Conservation (phyloP, 2,113 vertebrate genomes). For the Mesembrinibis cayennensis region DNA sequence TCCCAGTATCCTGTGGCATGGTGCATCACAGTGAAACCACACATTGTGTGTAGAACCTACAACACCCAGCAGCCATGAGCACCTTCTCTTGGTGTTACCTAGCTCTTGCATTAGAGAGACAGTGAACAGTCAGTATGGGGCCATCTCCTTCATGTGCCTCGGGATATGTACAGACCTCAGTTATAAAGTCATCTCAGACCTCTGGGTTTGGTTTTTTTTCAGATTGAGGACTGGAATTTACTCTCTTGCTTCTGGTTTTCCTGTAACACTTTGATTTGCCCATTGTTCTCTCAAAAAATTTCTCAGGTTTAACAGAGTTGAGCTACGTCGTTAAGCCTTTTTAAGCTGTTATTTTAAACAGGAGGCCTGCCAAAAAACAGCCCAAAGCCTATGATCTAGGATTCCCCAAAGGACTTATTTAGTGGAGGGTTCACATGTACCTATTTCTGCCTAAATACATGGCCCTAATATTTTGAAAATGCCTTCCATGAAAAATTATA, state of each 20-base stretch:
- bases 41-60: neutral
- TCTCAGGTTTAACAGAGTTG: neutral
- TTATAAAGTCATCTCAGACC: neutral
- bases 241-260: neutral
- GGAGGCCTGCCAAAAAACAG: neutral
- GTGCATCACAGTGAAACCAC: neutral
- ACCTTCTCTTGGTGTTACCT: neutral
- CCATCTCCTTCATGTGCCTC: accelerated
- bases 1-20: neutral
- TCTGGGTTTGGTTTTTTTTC: neutral
- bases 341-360: neutral
- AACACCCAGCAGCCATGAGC: accelerated
- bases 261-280: neutral
- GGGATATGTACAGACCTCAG: accelerated
- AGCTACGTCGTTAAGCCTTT: neutral
- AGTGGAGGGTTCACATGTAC: neutral
- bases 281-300: neutral
- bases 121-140: neutral
- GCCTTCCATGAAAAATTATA: neutral
- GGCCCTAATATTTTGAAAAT: neutral
- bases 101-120: neutral
- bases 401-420: neutral
- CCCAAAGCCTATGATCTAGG: neutral
- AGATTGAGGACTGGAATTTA: neutral
- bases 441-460: neutral